Evolutionary conservation across 2,888 invertebrate genomes (phyloP), one percentile per base, ranked within the genome.

Genomic region (Drosophila greeni): DNA sequence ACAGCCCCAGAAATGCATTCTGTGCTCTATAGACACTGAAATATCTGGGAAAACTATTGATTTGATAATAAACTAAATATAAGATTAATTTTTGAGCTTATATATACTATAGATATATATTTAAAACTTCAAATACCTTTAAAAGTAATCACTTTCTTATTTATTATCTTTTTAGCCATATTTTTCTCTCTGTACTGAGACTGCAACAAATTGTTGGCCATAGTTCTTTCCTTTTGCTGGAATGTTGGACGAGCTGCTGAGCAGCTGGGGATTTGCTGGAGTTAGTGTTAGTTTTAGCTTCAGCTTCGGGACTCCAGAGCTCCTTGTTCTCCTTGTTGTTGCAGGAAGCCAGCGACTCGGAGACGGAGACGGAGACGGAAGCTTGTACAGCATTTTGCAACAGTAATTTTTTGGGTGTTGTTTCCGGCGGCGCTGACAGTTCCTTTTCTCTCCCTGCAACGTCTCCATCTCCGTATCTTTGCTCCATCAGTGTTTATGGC

Each of bases 351-450:
- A 54, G 26, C 57, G 66, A 79, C 65, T 68, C 56, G 56, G 33
- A 76, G 76, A 61, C 79, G 82, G 82, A 82, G 81, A 75, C 56
- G 56, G 33, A 76, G 76, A 61, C 79, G 82, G 82, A 82, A 82
- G 76, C 83, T 79, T 72, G 69, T 72, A 70, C 81, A 81, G 68
- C 75, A 80, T 81, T 81, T 81, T 78, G 77, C 64, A 78, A 76
- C 79, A 69, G 83, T 79, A 81, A 76, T 81, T 83, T 81, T 83
- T 81, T 72, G 83, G 83, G 76, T 83, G 82, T 81, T 75, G 82
- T 73, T 81, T 81, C 80, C 83, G 83, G 66, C 75, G 80, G 78
- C 72, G 83, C 74, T 82, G 80, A 74, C 78, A 81, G 71, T 78
- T 77, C 49, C 33, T 43, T 16, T 18, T 37, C 37, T 37, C 37